These are phyloP conservation scores for Drosophila lini DNA, from an alignment of 1,140 invertebrate species.

Conservation along the genomic window DNA sequence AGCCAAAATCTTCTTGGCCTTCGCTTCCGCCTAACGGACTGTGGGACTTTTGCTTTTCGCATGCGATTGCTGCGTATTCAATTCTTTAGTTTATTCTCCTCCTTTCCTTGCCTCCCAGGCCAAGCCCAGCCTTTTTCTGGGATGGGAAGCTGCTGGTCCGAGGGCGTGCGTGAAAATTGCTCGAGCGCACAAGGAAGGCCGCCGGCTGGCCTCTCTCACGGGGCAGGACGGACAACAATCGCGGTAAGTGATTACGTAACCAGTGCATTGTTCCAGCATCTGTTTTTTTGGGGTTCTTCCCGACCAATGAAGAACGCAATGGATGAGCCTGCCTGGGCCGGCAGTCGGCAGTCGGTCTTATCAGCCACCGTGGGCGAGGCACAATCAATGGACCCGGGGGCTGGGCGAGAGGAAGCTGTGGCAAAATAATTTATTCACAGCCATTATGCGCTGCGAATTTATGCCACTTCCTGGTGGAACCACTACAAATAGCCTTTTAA, in stretches of 20 bases:
- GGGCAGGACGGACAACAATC: slow-evolving; percentile 71
- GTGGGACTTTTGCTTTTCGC: slow-evolving; percentile 50
- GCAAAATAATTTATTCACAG: slow-evolving; percentile 82
- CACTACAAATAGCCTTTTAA: slow-evolving; percentile 83
- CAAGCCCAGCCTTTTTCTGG: slow-evolving; percentile 5
- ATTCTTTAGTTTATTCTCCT: slow-evolving; percentile 1
- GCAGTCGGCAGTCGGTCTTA: slow-evolving; percentile 41
- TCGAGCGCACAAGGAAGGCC: slow-evolving; percentile 72
- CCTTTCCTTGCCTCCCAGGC: neutral
- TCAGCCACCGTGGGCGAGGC: slow-evolving; percentile 49
- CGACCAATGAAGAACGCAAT: slow-evolving; percentile 63
- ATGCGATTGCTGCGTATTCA: slow-evolving; percentile 40
- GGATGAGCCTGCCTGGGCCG: slow-evolving; percentile 8
- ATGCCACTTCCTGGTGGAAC: slow-evolving; percentile 81
- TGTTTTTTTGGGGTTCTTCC: slow-evolving; percentile 19
- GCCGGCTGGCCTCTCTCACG: slow-evolving; percentile 62
- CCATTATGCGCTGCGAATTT: slow-evolving; percentile 82
- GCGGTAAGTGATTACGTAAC: slow-evolving; percentile 81
- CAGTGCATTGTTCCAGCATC: slow-evolving; percentile 70
- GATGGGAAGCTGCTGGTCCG: slow-evolving; percentile 33
- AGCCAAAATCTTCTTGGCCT: slow-evolving; percentile 13
- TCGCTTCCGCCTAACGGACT: slow-evolving; percentile 36
- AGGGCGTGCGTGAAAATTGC: slow-evolving; percentile 76
- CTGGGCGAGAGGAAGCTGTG: slow-evolving; percentile 59
- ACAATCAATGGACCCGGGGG: slow-evolving; percentile 49